A percentile compares a stretch with the other conserved stretches of the same genome.
Conservation (phyloP, 2,888 invertebrate species). For the Macropis europaea region DNA sequence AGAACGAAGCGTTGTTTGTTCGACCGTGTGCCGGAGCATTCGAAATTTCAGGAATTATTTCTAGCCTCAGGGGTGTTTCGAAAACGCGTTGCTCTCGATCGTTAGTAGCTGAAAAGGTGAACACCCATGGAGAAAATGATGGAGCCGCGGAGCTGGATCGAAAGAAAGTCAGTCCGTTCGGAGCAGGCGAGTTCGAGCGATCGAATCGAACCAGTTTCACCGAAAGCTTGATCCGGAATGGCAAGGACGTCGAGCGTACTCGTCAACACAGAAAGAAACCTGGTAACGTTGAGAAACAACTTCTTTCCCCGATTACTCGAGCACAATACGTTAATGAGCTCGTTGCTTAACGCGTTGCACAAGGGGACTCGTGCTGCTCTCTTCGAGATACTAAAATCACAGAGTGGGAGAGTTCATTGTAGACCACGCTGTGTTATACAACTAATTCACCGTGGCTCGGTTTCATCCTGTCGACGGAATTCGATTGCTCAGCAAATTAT, state of each 20-base stretch:
- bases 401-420: slow-evolving; percentile 20
- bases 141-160: no score
- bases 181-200: no score
- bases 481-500: no score
- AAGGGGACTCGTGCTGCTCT: slow-evolving; percentile 35
- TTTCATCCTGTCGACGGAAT: not conserved
- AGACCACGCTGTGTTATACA: slow-evolving; percentile 27
- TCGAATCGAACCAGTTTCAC: slow-evolving; percentile 9
- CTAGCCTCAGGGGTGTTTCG: no score
- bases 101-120: no score
- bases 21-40: no score
- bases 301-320: slow-evolving; percentile 44
- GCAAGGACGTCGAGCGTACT: slow-evolving; percentile 26
- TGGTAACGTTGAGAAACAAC: slow-evolving; percentile 39
- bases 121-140: no score
- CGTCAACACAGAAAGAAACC: not conserved
- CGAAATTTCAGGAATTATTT: no score
- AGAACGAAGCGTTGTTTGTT: no score
- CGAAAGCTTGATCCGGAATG: slow-evolving; percentile 11
- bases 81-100: no score
- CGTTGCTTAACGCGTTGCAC: slow-evolving; percentile 56
- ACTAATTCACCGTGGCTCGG: slow-evolving; percentile 20
- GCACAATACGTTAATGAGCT: slow-evolving; percentile 59
- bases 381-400: not conserved
- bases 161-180: no score